Evolutionary conservation across 1,140 invertebrate species (phyloP).

Genomic region (Zaprionus kolodkinae): DNA sequence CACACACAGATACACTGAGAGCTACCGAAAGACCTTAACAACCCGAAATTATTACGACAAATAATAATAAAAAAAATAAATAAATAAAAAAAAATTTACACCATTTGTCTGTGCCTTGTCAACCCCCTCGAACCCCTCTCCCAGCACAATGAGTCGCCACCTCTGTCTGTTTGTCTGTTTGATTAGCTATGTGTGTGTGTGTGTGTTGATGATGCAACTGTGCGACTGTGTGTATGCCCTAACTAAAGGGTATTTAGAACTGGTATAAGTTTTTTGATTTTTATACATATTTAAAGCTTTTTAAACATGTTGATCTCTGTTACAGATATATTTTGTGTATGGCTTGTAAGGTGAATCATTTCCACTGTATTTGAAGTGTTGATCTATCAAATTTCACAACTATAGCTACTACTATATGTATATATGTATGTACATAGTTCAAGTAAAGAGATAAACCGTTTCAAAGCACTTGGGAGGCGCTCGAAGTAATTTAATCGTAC

Average conservation of each 20-base stretch:
- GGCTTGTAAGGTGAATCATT: neutral
- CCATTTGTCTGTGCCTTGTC: conserved; percentile 24
- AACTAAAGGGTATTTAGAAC: neutral
- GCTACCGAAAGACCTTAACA: conserved; percentile 68
- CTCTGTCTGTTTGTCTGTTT: conserved; percentile 6
- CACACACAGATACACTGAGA: conserved; percentile 5
- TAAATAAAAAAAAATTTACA: conserved; percentile 57
- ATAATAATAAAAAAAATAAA: conserved; percentile 49
- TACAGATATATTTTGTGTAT: no score
- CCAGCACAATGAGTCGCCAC: conserved; percentile 17
- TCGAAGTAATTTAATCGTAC: neutral
- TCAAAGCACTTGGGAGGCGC: neutral
- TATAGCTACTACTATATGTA: neutral
- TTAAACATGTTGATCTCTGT: no score
- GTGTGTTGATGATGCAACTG: conserved; percentile 23
- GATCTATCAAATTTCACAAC: neutral
- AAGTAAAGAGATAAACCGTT: neutral
- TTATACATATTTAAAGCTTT: no score
- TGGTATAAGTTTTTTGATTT: neutral
- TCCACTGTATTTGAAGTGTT: neutral
- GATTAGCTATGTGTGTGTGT: conserved; percentile 1
- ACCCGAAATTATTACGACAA: conserved; percentile 66
- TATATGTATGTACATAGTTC: no score
- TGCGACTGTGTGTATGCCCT: neutral
- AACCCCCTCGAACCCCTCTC: neutral